Base-by-base conservation (phyloP, 2,888 invertebrate genomes). In the Lymantria monacha region DNA sequence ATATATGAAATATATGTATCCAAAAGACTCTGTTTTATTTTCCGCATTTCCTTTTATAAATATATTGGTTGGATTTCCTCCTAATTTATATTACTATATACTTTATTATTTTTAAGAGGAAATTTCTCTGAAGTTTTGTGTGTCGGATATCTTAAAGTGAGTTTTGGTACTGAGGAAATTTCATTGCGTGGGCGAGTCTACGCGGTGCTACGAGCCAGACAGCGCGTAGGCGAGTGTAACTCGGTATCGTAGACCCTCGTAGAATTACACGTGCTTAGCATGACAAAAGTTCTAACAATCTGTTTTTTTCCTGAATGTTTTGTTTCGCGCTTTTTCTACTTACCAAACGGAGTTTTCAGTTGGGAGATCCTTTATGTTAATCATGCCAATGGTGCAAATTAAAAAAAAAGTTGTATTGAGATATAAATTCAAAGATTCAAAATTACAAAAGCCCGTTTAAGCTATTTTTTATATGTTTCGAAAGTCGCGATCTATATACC, bases 131-230 rank as follows among this genome's bases (percentile, higher is more conserved):
- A n/a, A n/a, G n/a, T n/a, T n/a, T n/a, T n/a, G n/a, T n/a, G 22
- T 3, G 22, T 22, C 22, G 22, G 5, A 22, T 22, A 22, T 22
- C 5, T 22, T 22, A 22, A 5, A 22, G n/a, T 22, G 3, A 22
- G 22, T 61, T 66, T 61, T 49, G 49, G 61, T 53, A 69, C 63
- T 58, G 63, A 72, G 66, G 76, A 76, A 62, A 54, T 68, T 64
- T 65, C 57, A 64, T n/a, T 66, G 87, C 84, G 89, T 86, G 82
- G 89, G 90, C 84, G 89, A 85, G 89, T 90, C 90, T 90, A 79
- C 83, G 5, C 22, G 76, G 67, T 60, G 81, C 85, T 87, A 84
- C 85, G 85, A 71, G 74, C 69, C 79, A 88, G 87, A 85, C 85
- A 61, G 61, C 71, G 85, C 85, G 88, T 89, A 87, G 89, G 88